phyloP scores from a whole-genome alignment of 2,888 invertebrate genomes.

The Neoscelio sp. region DNA sequence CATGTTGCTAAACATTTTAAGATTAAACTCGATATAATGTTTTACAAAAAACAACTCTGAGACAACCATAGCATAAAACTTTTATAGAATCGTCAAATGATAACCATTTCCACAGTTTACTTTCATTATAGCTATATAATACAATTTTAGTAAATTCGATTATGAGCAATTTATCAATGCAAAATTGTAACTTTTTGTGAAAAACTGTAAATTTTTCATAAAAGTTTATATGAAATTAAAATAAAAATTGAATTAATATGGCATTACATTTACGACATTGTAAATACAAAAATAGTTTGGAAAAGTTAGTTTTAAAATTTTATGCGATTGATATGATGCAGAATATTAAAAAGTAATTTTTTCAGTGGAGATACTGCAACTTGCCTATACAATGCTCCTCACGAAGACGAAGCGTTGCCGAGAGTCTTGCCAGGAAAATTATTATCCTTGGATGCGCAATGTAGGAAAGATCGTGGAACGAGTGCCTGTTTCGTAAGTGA shows the following conservation, averaged over 20 bases:
- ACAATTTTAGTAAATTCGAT: too few relatives aligned
- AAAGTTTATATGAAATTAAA: too few relatives aligned
- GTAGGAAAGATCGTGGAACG: slow-evolving; percentile 95
- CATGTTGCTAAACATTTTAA: neutral
- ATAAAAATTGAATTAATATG: too few relatives aligned
- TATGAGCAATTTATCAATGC: too few relatives aligned
- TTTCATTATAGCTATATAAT: too few relatives aligned
- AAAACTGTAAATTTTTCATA: too few relatives aligned
- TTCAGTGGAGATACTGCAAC: slow-evolving; percentile 96
- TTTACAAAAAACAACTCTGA: neutral
- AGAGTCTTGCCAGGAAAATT: slow-evolving; percentile 95
- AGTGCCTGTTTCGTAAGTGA: slow-evolving; percentile 90
- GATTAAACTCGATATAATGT: neutral
- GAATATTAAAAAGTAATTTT: slow-evolving; percentile 67
- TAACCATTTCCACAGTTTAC: too few relatives aligned
- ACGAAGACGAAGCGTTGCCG: slow-evolving; percentile 95
- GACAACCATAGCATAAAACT: too few relatives aligned
- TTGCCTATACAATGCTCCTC: slow-evolving; percentile 96
- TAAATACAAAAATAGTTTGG: too few relatives aligned
- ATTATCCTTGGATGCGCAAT: slow-evolving; percentile 95
- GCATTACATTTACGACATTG: too few relatives aligned
- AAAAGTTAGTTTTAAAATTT: neutral
- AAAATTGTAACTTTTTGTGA: too few relatives aligned
- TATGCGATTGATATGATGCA: neutral
- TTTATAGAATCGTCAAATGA: too few relatives aligned